Evolutionary conservation across 2,797 vertebrate genomes (phyloP), one percentile per base, ranked within the genome.

Genomic region (Ataeniobius toweri): DNA sequence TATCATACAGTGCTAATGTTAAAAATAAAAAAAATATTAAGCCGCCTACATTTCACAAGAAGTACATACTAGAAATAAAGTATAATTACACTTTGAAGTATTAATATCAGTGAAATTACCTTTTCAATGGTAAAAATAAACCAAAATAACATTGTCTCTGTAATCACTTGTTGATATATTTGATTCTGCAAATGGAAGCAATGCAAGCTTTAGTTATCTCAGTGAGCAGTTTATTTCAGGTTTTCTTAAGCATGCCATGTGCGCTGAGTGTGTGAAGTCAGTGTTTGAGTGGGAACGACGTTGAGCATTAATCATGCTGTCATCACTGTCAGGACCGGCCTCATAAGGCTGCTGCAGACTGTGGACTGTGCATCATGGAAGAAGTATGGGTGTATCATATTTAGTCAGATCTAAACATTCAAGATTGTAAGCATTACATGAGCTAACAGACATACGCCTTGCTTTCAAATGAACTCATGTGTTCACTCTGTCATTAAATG

Each of bases 221-320:
- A n/a, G 39, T 41, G 55, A 70, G 80, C 81, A 70, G 83, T 80
- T 92, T 83, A 77, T 84, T 80, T 86, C 74, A 75, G 80, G 71
- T 88, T 91, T 83, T 84, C 84, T 79, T 80, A 16, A 75, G 59
- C 39, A 56, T 39, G 26, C 59, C 78, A 79, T 77, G 83, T 81
- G 73, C 78, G 81, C 55, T 75, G 68, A 73, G 87, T 79, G 69
- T 81, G 86, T 85, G 71, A 84, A 85, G 53, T 76, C 74, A 73
- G 88, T 81, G 87, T 84, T 80, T 85, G 84, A 85, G 90, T 56
- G 83, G 69, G 86, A 85, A 75, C 16, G 70, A 88, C 84, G 81
- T 80, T 75, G 75, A 74, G 90, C 88, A 94, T 95, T 92, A 94
- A 95, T 96, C 94, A 95, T 87, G 85, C 89, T 95, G 94, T 95